phyloP scores from a whole-genome alignment of 2,113 vertebrate genomes.

The Sporophila hypoxantha region DNA sequence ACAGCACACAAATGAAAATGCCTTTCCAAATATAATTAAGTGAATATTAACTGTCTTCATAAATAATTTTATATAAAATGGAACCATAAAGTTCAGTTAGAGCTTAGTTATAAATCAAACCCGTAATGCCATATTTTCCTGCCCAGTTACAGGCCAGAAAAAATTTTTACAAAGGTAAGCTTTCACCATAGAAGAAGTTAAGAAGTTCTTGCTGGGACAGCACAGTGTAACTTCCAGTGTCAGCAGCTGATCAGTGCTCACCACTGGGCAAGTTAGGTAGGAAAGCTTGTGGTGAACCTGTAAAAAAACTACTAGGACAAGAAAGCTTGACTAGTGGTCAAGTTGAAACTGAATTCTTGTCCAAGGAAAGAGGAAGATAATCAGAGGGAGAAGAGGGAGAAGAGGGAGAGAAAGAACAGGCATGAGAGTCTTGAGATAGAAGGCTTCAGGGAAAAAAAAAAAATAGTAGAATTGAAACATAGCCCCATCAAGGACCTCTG shows the following conservation, averaged over 20 bases:
- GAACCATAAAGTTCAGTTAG: background rate
- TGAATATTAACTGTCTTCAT: background rate
- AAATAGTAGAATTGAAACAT: background rate
- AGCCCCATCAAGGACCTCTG: rapidly evolving
- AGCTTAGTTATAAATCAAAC: background rate
- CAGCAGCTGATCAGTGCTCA: background rate
- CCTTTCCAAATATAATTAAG: background rate
- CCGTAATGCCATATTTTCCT: background rate
- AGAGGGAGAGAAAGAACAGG: background rate
- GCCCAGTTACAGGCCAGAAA: background rate
- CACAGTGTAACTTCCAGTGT: background rate
- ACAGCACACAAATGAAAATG: background rate
- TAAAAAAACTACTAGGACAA: background rate
- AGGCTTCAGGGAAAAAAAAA: background rate
- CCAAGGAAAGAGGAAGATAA: background rate
- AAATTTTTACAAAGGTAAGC: background rate
- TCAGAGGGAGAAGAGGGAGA: background rate
- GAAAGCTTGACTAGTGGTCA: background rate
- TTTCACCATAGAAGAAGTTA: background rate
- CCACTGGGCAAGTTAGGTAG: too few species aligned
- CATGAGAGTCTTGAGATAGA: background rate
- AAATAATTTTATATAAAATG: background rate
- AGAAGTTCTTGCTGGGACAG: background rate
- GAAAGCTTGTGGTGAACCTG: background rate
- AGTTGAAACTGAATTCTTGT: background rate